phyloP scores from a whole-genome alignment of 1,140 invertebrate genomes.

The Lucilia sericata region DNA sequence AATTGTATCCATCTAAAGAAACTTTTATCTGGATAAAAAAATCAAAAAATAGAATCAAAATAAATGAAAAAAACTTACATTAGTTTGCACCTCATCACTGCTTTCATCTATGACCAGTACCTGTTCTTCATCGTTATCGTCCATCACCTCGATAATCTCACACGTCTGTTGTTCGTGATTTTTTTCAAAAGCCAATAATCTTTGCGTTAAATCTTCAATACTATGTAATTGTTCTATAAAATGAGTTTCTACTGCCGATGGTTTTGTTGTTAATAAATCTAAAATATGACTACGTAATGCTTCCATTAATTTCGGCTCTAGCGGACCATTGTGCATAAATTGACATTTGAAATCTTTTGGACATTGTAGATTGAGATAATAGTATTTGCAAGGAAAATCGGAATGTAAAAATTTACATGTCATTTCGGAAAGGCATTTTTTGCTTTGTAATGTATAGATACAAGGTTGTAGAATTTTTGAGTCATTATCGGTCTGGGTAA shows the following conservation, averaged over 20 bases:
- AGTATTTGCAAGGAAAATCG: slow-evolving; percentile 42
- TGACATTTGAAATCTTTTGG: not conserved
- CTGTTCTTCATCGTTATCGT: slow-evolving; percentile 43
- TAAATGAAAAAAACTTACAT: not conserved
- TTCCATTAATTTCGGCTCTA: not conserved
- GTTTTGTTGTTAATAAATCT: not conserved
- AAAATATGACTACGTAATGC: slow-evolving; percentile 24
- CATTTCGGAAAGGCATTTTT: not conserved
- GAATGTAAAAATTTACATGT: slow-evolving; percentile 28
- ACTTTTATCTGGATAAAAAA: too few relatives aligned
- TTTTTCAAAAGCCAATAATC: not conserved
- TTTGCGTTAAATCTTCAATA: not conserved
- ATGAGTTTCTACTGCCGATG: not conserved
- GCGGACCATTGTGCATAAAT: slow-evolving; percentile 28
- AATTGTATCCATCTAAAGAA: too few relatives aligned
- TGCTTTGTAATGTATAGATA: not conserved
- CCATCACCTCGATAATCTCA: slow-evolving; percentile 39
- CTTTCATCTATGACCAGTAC: slow-evolving; percentile 44
- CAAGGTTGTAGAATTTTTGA: not conserved
- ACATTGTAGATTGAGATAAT: slow-evolving; percentile 11
- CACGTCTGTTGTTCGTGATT: not conserved
- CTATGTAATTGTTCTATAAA: slow-evolving; percentile 23
- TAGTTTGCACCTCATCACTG: not conserved
- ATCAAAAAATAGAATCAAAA: too few relatives aligned
- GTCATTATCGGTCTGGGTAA: not conserved